Evolutionary conservation across 2,888 invertebrate genomes (phyloP), one percentile per base, ranked within the genome.

Genomic region (Phragmatobia fuliginosa): DNA sequence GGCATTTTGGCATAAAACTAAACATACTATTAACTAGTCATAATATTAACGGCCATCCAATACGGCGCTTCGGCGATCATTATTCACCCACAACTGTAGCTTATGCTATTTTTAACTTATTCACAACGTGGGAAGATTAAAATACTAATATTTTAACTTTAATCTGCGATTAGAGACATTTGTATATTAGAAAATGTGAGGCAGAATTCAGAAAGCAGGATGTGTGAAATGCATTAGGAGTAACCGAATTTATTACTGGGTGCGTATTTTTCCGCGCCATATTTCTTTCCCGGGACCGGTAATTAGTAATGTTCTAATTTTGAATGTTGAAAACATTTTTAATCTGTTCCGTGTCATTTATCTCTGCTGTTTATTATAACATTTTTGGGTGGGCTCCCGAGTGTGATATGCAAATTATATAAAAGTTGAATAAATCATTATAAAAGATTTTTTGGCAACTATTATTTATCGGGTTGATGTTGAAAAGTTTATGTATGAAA

Each of bases 291-390:
- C 58, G 28, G 33, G 72, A 72, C 71, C 62, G 68, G 71, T 81
- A 81, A 81, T 80, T 79, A 81, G 82, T 69, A 62, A 31, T 61
- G 80, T 75, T 80, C 78, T 70, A 77, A 75, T 72, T 75, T 77
- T 71, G 69, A 77, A 79, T 70, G 71, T 77, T 73, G 75, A 73
- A 49, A 73, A 72, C 70, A 66, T 79, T 74, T 77, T 81, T 75
- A 64, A 80, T 72, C 49, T 61, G 66, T 73, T 67, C 21, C 38
- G 52, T 62, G 66, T 65, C 68, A 67, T 67, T 78, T 80, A 66
- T 73, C 70, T 61, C 14, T 59, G 21, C 7, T 56, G 56, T 56
- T 16, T 18, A n/a, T 64, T 64, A 41, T 6, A 32, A n/a, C 56
- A 33, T 60, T 60, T 31, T 32, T 7, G 32, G 32, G 33, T 33